Conservation (phyloP, 2,797 vertebrate genomes). For the Chromobotia macracanthus region DNA sequence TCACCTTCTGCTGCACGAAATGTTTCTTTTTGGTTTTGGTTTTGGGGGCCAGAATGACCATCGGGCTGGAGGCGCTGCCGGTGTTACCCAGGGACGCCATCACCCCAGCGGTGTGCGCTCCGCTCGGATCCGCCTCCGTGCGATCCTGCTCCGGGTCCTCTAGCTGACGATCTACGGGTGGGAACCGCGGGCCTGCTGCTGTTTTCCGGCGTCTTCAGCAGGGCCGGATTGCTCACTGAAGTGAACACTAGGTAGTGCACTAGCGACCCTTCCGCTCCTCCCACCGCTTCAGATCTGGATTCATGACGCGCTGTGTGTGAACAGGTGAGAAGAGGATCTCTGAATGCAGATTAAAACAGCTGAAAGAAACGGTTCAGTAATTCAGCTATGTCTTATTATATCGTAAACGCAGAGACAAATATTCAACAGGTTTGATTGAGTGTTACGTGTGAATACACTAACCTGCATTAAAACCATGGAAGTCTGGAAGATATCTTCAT, state of each 20-base stretch:
- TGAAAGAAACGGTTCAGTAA: too few species aligned
- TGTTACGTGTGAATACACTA: too few species aligned
- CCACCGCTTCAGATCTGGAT: conserved; percentile 22
- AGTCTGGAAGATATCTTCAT: too few species aligned
- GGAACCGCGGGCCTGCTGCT: neutral
- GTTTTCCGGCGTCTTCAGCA: neutral
- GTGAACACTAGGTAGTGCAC: conserved; percentile 1
- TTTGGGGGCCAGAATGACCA: conserved; percentile 81
- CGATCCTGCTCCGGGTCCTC: conserved; percentile 21
- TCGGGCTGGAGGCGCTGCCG: conserved; percentile 76
- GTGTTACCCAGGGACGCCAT: conserved; percentile 78
- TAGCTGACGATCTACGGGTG: conserved; percentile 25
- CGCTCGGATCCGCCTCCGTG: conserved; percentile 29
- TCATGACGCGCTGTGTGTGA: neutral
- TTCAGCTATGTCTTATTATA: too few species aligned
- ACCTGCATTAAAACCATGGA: too few species aligned
- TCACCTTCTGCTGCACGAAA: conserved; percentile 96
- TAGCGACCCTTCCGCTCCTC: conserved; percentile 9
- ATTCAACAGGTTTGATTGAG: too few species aligned
- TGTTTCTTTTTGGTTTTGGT: conserved; percentile 95
- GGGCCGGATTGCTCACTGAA: neutral
- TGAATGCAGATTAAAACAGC: neutral
- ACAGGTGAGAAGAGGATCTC: conserved; percentile 22
- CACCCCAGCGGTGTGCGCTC: conserved; percentile 21
- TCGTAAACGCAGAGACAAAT: too few species aligned